phyloP scores from a whole-genome alignment of 2,113 vertebrate species.

The Phocoena phocoena region DNA sequence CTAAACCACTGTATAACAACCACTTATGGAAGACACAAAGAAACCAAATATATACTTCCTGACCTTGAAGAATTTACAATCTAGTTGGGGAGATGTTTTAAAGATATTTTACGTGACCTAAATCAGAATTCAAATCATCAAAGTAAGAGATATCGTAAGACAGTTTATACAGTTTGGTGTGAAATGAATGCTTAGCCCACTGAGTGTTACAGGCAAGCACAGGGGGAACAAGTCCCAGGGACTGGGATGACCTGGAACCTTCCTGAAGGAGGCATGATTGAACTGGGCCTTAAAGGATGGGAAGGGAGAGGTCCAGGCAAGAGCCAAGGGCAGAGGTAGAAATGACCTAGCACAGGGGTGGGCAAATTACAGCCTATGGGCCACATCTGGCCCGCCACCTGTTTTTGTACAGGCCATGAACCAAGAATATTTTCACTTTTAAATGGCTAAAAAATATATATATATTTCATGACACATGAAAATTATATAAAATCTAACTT shows the following conservation, averaged over 20 bases:
- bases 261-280: neutral
- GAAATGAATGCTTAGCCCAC: neutral
- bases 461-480: neutral
- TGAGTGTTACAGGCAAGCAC: neutral
- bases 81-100: neutral
- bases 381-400: neutral
- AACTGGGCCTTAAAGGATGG: neutral
- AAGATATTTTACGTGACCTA: neutral
- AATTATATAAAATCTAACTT: neutral
- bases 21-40: neutral
- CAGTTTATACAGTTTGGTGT: neutral
- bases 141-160: neutral
- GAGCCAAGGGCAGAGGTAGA: neutral
- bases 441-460: neutral
- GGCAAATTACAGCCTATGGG: neutral
- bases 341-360: fast-evolving
- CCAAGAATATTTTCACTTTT: neutral
- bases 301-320: neutral
- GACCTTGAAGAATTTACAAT: neutral
- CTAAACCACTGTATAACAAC: neutral
- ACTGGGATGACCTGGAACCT: neutral
- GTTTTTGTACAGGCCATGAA: neutral
- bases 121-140: neutral
- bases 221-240: neutral
- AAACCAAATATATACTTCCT: neutral